phyloP scores from a whole-genome alignment of 2,113 vertebrate species.

The Cheirogaleus medius region DNA sequence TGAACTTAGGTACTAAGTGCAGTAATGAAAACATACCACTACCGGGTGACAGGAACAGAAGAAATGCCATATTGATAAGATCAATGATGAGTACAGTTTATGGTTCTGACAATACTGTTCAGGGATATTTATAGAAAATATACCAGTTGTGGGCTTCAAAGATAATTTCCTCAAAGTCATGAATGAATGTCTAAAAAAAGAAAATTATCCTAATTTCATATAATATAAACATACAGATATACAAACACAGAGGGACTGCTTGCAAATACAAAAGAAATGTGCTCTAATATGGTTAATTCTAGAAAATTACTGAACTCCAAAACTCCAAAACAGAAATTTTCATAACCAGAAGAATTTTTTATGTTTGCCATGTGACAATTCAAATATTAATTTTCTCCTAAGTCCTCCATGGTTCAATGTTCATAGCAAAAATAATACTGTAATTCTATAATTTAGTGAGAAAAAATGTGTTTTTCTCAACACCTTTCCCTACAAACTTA shows the following conservation, averaged over 20 bases:
- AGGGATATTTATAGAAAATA: not conserved
- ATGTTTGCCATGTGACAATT: not conserved
- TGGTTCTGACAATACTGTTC: not conserved
- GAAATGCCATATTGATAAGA: not conserved
- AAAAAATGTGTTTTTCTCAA: not conserved
- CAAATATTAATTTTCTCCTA: conserved; percentile 4
- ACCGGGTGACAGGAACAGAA: not conserved
- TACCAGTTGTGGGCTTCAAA: not conserved
- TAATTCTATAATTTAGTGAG: not conserved
- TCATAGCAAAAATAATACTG: not conserved
- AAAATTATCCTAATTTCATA: conserved; percentile 11
- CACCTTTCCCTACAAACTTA: not conserved
- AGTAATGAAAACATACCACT: not conserved
- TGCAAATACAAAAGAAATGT: not conserved
- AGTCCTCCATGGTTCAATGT: not conserved
- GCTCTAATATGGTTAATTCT: not conserved
- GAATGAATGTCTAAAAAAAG: not conserved
- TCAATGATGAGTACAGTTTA: not conserved
- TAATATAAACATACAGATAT: not conserved
- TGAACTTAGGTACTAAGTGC: not conserved
- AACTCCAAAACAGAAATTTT: not conserved
- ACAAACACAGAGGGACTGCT: not conserved
- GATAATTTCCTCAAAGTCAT: conserved; percentile 2
- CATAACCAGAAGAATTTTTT: not conserved
- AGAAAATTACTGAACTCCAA: conserved; percentile 14